Evolutionary conservation across 2,797 vertebrate genomes (phyloP).

Genomic region (Poeciliopsis turneri): DNA sequence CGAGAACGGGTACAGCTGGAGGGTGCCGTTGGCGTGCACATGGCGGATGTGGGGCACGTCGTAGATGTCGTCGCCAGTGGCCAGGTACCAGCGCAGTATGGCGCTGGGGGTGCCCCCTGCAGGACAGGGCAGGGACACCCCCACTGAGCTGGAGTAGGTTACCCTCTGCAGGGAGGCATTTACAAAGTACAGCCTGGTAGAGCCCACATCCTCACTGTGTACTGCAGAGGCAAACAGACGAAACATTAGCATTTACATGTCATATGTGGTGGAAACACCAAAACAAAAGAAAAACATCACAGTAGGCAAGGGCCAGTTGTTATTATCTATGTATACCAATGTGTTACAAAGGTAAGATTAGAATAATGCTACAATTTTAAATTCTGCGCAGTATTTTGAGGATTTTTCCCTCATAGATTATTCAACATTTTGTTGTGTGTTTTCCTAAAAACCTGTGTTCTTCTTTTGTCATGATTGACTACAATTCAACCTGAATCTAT

Average conservation of each 20-base stretch:
- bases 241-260: slow-evolving; percentile 31
- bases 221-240: slow-evolving; percentile 78
- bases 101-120: slow-evolving; percentile 95
- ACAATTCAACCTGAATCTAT: background rate
- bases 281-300: background rate
- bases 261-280: background rate
- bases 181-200: slow-evolving; percentile 99
- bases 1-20: slow-evolving; percentile 98
- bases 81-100: slow-evolving; percentile 97
- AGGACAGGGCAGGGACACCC: slow-evolving; percentile 99
- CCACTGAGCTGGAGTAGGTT: slow-evolving; percentile 99
- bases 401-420: background rate
- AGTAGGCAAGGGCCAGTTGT: background rate
- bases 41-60: slow-evolving; percentile 99
- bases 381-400: background rate
- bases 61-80: slow-evolving; percentile 98
- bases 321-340: background rate
- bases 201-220: slow-evolving; percentile 92
- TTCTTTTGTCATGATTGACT: background rate
- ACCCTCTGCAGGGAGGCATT: slow-evolving; percentile 98
- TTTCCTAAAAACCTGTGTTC: background rate
- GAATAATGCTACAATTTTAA: background rate
- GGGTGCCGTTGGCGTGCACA: slow-evolving; percentile 96
- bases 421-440: background rate
- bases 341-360: background rate